phyloP scores from a whole-genome alignment of 2,888 invertebrate species.

The Bombylius major region DNA sequence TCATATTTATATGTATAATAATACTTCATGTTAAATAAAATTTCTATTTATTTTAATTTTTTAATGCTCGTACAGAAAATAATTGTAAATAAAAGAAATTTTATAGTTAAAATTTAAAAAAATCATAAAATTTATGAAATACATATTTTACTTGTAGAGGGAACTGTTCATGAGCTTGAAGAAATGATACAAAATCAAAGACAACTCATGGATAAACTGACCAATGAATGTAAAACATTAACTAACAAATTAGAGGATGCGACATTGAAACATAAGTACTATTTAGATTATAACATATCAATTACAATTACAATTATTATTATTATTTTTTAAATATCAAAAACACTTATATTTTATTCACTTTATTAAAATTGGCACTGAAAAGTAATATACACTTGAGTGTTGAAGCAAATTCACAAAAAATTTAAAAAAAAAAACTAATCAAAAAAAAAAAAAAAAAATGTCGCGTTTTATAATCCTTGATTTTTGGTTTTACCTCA shows the following conservation, averaged over 20 bases:
- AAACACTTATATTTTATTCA: not conserved
- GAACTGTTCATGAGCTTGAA: constrained; percentile 81
- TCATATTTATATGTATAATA: no score
- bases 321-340: constrained; percentile 10
- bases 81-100: no score
- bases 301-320: constrained; percentile 13
- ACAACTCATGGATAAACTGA: constrained; percentile 86
- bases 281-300: constrained; percentile 10
- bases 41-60: no score
- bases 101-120: no score
- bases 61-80: no score
- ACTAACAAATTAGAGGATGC: constrained; percentile 83
- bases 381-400: not conserved
- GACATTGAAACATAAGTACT: constrained; percentile 75
- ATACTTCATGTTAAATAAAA: no score
- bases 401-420: not conserved
- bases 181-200: constrained; percentile 82
- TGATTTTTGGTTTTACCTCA: constrained; percentile 23
- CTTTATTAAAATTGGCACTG: not conserved
- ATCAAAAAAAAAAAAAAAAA: constrained; percentile 1
- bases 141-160: constrained; percentile 55
- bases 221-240: constrained; percentile 76
- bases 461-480: constrained; percentile 14
- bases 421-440: not conserved
- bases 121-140: not conserved